Percentiles rank a stretch among this genome's conserved stretches.
Evolutionary conservation across 2,888 invertebrate genomes (phyloP).

Genomic region (Eledone cirrhosa): DNA sequence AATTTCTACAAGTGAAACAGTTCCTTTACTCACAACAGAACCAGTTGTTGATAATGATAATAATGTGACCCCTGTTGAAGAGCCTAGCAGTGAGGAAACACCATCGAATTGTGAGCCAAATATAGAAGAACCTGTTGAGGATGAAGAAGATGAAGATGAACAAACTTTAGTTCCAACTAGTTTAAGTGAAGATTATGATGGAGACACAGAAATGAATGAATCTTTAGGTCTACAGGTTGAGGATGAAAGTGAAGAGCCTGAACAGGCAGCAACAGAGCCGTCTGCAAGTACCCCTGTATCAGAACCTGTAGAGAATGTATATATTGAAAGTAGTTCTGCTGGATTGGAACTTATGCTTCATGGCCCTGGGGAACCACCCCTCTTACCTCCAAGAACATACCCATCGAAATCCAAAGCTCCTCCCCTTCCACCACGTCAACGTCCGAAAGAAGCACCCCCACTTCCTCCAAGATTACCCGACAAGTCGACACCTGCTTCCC

Average conservation of each 20-base stretch:
- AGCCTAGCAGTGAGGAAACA: background rate
- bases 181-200: slow-evolving; percentile 23
- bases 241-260: slow-evolving; percentile 20
- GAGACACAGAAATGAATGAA: slow-evolving; percentile 28
- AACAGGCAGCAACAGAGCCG: background rate
- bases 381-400: slow-evolving; percentile 57
- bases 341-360: slow-evolving; percentile 14
- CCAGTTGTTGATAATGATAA: slow-evolving; percentile 7
- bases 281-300: background rate
- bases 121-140: slow-evolving; percentile 22
- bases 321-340: slow-evolving; percentile 23
- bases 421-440: slow-evolving; percentile 53
- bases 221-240: slow-evolving; percentile 16
- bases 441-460: slow-evolving; percentile 50
- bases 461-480: slow-evolving; percentile 50
- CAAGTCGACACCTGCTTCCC: slow-evolving; percentile 30
- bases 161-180: slow-evolving; percentile 2
- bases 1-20: background rate
- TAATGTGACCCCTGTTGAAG: background rate
- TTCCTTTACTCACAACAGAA: background rate
- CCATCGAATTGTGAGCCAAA: background rate
- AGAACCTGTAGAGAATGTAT: slow-evolving; percentile 10
- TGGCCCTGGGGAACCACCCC: slow-evolving; percentile 43
- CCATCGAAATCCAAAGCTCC: slow-evolving; percentile 45
- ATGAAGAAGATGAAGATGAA: slow-evolving; percentile 31